Conservation (phyloP, 2,888 invertebrate species). For the Idaea aversata region DNA sequence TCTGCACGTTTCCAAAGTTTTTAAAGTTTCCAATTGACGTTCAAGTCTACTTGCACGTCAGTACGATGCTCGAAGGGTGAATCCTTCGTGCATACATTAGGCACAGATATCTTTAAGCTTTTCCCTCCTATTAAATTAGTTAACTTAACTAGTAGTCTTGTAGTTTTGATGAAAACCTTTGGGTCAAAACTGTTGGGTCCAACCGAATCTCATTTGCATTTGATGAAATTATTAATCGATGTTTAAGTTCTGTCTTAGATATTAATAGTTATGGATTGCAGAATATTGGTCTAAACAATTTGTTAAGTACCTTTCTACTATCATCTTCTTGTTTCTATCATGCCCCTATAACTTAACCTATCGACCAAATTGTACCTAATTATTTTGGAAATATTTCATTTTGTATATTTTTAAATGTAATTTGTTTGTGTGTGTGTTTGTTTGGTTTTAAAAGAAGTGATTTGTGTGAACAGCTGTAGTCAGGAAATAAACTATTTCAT, state of each 20-base stretch:
- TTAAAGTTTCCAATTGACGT: neutral
- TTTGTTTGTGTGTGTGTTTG: too few relatives aligned
- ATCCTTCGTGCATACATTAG: conserved; percentile 75
- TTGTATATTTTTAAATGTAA: too few relatives aligned
- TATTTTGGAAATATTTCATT: too few relatives aligned
- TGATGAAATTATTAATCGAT: conserved; percentile 14
- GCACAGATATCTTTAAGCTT: conserved; percentile 74
- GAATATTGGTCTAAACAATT: too few relatives aligned
- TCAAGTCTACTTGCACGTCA: conserved; percentile 29
- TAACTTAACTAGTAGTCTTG: conserved; percentile 54
- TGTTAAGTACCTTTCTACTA: too few relatives aligned
- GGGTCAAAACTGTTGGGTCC: conserved; percentile 22
- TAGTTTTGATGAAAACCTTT: conserved; percentile 31
- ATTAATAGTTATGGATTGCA: neutral
- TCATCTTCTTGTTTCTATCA: too few relatives aligned
- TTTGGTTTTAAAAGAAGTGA: too few relatives aligned
- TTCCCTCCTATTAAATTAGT: conserved; percentile 73
- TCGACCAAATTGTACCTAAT: too few relatives aligned
- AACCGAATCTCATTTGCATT: conserved; percentile 25
- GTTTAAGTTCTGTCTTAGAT: neutral
- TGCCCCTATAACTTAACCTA: too few relatives aligned
- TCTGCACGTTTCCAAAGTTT: neutral
- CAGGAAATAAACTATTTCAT: too few relatives aligned
- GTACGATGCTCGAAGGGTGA: conserved; percentile 52
- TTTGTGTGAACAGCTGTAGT: too few relatives aligned